Conservation (phyloP, 2,888 invertebrate genomes). For the Hyppa rectilinea region DNA sequence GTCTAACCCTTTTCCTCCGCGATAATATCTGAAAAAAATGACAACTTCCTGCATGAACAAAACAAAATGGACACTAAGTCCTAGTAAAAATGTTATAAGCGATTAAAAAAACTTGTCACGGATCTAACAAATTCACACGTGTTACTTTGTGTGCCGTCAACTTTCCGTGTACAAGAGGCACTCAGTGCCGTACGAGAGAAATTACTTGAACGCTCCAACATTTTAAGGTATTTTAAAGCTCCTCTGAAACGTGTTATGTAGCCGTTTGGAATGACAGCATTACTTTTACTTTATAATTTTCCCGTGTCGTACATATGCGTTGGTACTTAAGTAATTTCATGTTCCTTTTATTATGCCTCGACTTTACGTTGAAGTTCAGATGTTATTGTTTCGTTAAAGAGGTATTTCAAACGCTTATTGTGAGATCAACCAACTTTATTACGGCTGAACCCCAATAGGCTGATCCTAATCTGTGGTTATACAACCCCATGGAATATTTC, state of each 20-base stretch:
- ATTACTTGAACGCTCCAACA: slow-evolving; percentile 75
- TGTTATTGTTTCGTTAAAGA: slow-evolving; percentile 56
- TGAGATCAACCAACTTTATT: slow-evolving; percentile 56
- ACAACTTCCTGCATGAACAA: slow-evolving; percentile 1
- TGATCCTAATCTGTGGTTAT: slow-evolving; percentile 55
- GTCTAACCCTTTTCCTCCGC: background rate
- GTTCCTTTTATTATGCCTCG: slow-evolving; percentile 51
- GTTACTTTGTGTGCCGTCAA: slow-evolving; percentile 67
- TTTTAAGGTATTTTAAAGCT: slow-evolving; percentile 78
- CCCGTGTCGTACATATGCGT: slow-evolving; percentile 54
- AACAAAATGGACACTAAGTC: slow-evolving; percentile 6
- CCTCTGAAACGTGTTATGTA: slow-evolving; percentile 75
- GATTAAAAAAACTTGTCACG: slow-evolving; percentile 44
- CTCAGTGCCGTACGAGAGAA: slow-evolving; percentile 70
- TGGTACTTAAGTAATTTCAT: slow-evolving; percentile 51
- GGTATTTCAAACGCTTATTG: slow-evolving; percentile 56
- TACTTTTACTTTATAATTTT: slow-evolving; percentile 75
- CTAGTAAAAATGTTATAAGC: slow-evolving; percentile 10
- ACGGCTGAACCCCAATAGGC: slow-evolving; percentile 31
- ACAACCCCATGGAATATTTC: slow-evolving; percentile 45
- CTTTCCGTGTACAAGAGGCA: slow-evolving; percentile 65
- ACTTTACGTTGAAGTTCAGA: slow-evolving; percentile 47
- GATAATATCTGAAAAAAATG: background rate
- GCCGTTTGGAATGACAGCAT: slow-evolving; percentile 75
- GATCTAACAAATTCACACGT: slow-evolving; percentile 63